Evolutionary conservation across 2,113 vertebrate species (phyloP), one percentile per base, ranked within the genome.

Genomic region (Thinocorus orbignyianus): DNA sequence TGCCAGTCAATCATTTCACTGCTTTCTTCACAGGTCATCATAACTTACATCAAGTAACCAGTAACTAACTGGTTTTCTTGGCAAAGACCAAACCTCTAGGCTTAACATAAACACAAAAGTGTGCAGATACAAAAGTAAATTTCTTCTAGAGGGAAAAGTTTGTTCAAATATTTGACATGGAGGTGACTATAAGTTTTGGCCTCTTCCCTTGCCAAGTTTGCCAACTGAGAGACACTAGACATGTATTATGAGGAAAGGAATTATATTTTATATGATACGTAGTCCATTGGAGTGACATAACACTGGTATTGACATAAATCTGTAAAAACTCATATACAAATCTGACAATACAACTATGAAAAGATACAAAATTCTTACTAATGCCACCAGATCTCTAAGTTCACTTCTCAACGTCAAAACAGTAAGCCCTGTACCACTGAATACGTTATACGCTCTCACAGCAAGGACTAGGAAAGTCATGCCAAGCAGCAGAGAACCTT

Each of bases 21-120:
- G 92, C 80, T 82, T 91, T 96, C 70, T 60, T 90, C 93, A 80
- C 28, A 82, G 39, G 42, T 86, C 92, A 82, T 35, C 81, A 92
- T 69, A 93, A 84, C 81, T 16, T 85, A 39, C 16, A 39, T 39
- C 35, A 26, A 62, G 7, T 62, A 39, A 39, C 25, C 33, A n/a
- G 90, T 46, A 92, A 95, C 68, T 80, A 80, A 44, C n/a, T 33
- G 42, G 23, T 72, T 64, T 42, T 89, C 33, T 66, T 54, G 13
- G 26, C 33, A 81, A 86, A 93, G 58, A 18, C 0, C 4, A n/a
- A 78, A 69, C 10, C 30, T 81, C 65, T 90, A 23, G 65, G 30
- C 9, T 79, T 52, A 69, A 92, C 22, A 55, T 12, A 86, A 92
- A 94, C 72, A 76, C 37, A 86, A 89, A 85, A 61, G 79, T 46